Evolutionary conservation across 2,113 vertebrate species (phyloP).

Genomic region (Rattus norvegicus): DNA sequence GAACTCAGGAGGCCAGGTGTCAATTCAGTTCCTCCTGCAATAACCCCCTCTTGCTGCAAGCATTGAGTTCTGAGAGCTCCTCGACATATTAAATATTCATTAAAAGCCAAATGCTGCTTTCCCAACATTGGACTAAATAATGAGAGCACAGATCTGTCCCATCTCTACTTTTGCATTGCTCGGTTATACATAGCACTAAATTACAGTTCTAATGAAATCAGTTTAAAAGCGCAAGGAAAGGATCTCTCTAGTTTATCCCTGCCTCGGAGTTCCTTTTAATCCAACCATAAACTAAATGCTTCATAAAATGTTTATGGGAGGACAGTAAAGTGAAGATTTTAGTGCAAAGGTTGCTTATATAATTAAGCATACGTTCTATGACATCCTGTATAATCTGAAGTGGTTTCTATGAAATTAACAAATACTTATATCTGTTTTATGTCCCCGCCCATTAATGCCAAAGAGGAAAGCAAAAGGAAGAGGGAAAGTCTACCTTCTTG

Average conservation of each 20-base stretch:
- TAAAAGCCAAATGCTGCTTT: slow-evolving; percentile 67
- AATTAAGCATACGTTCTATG: slow-evolving; percentile 79
- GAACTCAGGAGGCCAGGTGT: slow-evolving; percentile 20
- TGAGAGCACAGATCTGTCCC: slow-evolving; percentile 57
- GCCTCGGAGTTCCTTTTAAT: slow-evolving; percentile 79
- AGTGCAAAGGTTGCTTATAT: slow-evolving; percentile 79
- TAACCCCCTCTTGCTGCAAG: slow-evolving; percentile 21
- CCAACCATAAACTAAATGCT: slow-evolving; percentile 83
- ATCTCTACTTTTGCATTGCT: slow-evolving; percentile 36
- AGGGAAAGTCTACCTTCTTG: slow-evolving; percentile 34
- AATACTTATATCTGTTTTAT: slow-evolving; percentile 75
- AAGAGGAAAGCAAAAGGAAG: slow-evolving; percentile 59
- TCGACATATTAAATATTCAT: slow-evolving; percentile 72
- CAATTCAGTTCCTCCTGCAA: slow-evolving; percentile 54
- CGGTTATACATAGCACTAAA: slow-evolving; percentile 66
- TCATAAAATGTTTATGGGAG: slow-evolving; percentile 82
- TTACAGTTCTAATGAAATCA: slow-evolving; percentile 72
- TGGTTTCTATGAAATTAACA: slow-evolving; percentile 74
- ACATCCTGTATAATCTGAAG: slow-evolving; percentile 76
- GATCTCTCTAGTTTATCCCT: slow-evolving; percentile 76
- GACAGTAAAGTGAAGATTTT: slow-evolving; percentile 81
- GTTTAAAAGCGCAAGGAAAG: slow-evolving; percentile 70
- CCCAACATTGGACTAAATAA: slow-evolving; percentile 76
- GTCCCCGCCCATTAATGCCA: slow-evolving; percentile 74
- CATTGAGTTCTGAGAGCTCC: slow-evolving; percentile 50